Base-by-base conservation (phyloP, 2,888 invertebrate genomes). In the Lampropteryx suffumata region DNA sequence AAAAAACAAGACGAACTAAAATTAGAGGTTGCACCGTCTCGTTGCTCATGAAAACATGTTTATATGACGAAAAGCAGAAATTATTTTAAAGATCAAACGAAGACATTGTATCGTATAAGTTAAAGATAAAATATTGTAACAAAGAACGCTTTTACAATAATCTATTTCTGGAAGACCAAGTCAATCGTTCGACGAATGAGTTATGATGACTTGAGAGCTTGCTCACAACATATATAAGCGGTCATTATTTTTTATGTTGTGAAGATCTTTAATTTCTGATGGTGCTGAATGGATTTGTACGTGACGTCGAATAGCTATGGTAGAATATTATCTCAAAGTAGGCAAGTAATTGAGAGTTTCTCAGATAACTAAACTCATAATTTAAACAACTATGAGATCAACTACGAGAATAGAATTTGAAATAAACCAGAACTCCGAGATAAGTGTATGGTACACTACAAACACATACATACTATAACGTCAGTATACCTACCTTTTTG, bases 321-420 rank as follows among this genome's bases (percentile, higher is more conserved):
- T 7, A 24, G 2, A 7, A 24, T 9, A 13, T 24, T 13, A n/a
- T n/a, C n/a, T 41, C 1, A 10, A 29, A 17, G 41, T n/a, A n/a
- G n/a, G n/a, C n/a, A n/a, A n/a, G n/a, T 26, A 41, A 26, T 13
- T 9, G 24, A 14, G n/a, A n/a, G 13, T 14, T 33, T 42, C 10
- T 14, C 28, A 21, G 14, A 66, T 51, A 63, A 43, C 52, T 13
- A 13, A 59, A 56, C 51, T 36, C 36, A 39, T 57, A 40, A 21
- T 60, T 57, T 63, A 67, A 79, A 79, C 77, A 77, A 74, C 71
- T 57, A 65, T 65, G 65, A 79, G 67, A 73, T 76, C 71, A 77
- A 71, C 74, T 48, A 65, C 65, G 69, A 71, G 69, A 71, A 71
- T 64, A 64, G 40, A 41, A 61, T 42, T 42, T 56, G 54, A 53